Base-by-base conservation (phyloP, 2,797 vertebrate species). In the Allobates femoralis region DNA sequence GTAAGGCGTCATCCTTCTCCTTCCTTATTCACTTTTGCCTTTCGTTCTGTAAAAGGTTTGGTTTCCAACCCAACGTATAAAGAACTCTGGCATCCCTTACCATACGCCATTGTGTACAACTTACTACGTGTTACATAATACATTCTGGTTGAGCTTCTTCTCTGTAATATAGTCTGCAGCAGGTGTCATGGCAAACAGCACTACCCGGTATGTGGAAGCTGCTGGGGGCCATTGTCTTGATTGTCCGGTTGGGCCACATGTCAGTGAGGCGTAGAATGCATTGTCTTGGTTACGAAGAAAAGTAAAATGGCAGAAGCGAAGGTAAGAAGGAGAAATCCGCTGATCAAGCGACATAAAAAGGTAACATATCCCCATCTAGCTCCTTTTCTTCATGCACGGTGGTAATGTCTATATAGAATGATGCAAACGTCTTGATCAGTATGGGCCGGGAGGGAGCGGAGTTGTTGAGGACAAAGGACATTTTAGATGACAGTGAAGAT, bases 261-360 rank as follows among this genome's bases (percentile, higher is more conserved):
- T 69, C 41, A 60, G 34, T 26, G 16, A 71, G 15, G 14, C 37
- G 32, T 30, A 51, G 32, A 32, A 28, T 32, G 18, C 32, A 34
- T 73, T 69, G 85, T 74, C 60, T 28, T 75, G 53, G 78, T 62
- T 58, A 86, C 85, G 37, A 21, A 3, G 28, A 5, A 34, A 50
- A 62, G 30, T 78, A 81, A 85, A 60, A 86, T 80, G 85, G 67
- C 78, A 53, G 67, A 67, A 51, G 67, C 75, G 53, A 71, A 69
- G n/a, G 37, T 81, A 6, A 51, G 26, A 58, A 67, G 67, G 69
- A 86, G 55, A 23, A 62, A 50, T 46, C 75, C 3, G 19, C 53
- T 18, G 4, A 56, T 56, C 18, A 19, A 30, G 34, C 26, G 1
- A 7, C 46, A 32, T 26, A 79, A 74, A 3, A 74, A 81, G 78